phyloP scores from a whole-genome alignment of 1,140 invertebrate genomes.

The Drosophila trapezifrons region DNA sequence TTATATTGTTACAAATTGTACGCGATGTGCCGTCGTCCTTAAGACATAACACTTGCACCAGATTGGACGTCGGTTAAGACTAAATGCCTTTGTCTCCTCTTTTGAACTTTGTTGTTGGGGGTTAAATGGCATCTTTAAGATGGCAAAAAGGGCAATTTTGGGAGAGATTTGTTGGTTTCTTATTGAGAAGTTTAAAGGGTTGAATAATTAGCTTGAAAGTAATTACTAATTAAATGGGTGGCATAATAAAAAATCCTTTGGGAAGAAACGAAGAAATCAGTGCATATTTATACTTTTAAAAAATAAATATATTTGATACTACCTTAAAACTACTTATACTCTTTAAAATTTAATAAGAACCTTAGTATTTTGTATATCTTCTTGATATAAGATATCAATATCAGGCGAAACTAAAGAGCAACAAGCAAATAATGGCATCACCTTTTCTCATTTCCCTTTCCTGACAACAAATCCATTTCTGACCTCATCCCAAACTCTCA shows the following conservation, averaged over 20 bases:
- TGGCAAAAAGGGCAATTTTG: slow-evolving; percentile 26
- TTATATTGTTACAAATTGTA: slow-evolving; percentile 83
- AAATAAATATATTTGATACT: too few species aligned
- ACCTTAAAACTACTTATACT: too few species aligned
- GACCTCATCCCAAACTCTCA: slow-evolving; percentile 29
- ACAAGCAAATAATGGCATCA: slow-evolving; percentile 8
- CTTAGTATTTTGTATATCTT: not conserved
- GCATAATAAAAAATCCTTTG: too few species aligned
- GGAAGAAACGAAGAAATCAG: too few species aligned
- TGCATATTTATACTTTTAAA: too few species aligned
- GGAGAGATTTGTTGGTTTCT: slow-evolving; percentile 36
- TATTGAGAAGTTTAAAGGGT: slow-evolving; percentile 35
- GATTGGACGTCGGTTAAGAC: slow-evolving; percentile 58
- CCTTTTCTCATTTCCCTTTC: slow-evolving; percentile 24
- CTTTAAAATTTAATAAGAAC: not conserved
- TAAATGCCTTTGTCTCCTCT: slow-evolving; percentile 69
- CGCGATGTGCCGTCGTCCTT: slow-evolving; percentile 72
- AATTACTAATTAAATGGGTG: not conserved
- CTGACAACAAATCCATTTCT: slow-evolving; percentile 10
- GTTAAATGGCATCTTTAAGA: slow-evolving; percentile 68
- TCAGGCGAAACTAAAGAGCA: slow-evolving; percentile 19
- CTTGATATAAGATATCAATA: slow-evolving; percentile 16
- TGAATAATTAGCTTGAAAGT: not conserved
- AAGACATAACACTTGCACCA: slow-evolving; percentile 49
- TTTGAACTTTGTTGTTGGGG: slow-evolving; percentile 62